Evolutionary conservation across 2,797 vertebrate species (phyloP), one percentile per base, ranked within the genome.

Genomic region (Diplodus sargus): DNA sequence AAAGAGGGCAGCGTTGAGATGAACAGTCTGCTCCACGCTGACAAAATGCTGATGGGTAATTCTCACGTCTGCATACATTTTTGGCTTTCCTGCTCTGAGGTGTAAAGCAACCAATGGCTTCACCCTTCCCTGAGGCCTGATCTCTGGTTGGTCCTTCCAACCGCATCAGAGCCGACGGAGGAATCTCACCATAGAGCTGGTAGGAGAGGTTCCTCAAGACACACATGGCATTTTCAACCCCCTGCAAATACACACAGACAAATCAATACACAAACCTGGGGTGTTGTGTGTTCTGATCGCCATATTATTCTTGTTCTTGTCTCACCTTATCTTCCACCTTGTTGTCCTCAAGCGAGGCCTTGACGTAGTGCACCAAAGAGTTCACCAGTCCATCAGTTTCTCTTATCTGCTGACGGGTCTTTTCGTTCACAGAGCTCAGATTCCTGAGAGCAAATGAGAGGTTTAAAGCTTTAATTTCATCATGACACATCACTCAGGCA

Each of bases 151-250:
- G 93, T 60, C 97, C 97, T 48, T 97, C 97, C 17, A 99, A 93
- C 52, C 96, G 94, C 70, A 87, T 25, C 4, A 91, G 59, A 0
- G 86, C 76, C 0, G 95, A 93, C 0, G 95, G 93, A 0, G 97
- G 96, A 78, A 99, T 95, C 91, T 99, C 98, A 0, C 74, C 84
- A 7, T 99, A 99, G 43, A 99, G 90, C 76, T 98, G 97, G 92
- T 95, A 99, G 82, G 98, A 99, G 88, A 99, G 95, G 94, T 99
- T 99, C 87, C 98, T 96, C 90, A 99, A 83, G 72, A 98, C 95
- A 4, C 98, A 99, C 79, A 97, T 92, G 0, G 96, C 89, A 0
- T 99, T 99, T 92, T 99, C 98, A 87, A 97, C 96, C 0, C 97
- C 98, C 98, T 99, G 79, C 1, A 39, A 69, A 66, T 4, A 82